A percentile compares a stretch with the other conserved stretches of the same genome.
Evolutionary conservation across 2,113 vertebrate genomes (phyloP).

Genomic region (Percina caprodes): DNA sequence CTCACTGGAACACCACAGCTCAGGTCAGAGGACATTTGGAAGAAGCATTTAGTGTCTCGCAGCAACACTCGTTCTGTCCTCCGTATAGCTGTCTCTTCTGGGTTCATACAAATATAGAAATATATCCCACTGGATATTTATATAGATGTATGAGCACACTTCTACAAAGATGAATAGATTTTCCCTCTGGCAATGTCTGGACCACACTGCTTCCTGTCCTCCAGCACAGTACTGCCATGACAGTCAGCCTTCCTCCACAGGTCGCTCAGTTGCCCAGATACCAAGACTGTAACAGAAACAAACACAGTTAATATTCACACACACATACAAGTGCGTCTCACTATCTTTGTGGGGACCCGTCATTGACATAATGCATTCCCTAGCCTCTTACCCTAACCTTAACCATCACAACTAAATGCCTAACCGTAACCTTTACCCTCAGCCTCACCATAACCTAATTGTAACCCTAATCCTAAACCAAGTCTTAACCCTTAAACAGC

Average conservation of each 20-base stretch:
- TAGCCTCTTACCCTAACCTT: too few relatives aligned
- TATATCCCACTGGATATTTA: constrained; percentile 65
- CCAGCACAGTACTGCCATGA: constrained; percentile 53
- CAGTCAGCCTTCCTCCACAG: constrained; percentile 40
- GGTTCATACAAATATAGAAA: constrained; percentile 71
- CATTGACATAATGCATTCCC: too few relatives aligned
- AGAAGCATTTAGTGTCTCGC: constrained; percentile 50
- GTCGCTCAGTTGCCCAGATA: constrained; percentile 91
- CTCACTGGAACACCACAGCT: constrained; percentile 55
- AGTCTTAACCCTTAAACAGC: too few relatives aligned
- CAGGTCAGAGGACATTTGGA: constrained; percentile 19
- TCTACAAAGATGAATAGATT: constrained; percentile 71
- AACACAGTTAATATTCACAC: constrained; percentile 34
- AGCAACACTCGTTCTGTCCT: constrained; percentile 35
- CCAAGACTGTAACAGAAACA: constrained; percentile 89
- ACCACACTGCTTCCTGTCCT: constrained; percentile 61
- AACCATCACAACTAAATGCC: too few relatives aligned
- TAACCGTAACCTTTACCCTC: too few relatives aligned
- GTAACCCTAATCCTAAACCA: too few relatives aligned
- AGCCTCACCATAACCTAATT: too few relatives aligned
- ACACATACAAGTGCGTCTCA: too few relatives aligned
- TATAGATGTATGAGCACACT: constrained; percentile 62
- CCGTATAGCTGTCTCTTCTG: constrained; percentile 46
- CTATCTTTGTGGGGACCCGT: too few relatives aligned
- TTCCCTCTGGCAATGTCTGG: constrained; percentile 74